Percentiles rank a stretch among this genome's conserved stretches.
phyloP scores from a whole-genome alignment of 1,140 invertebrate genomes.

The Macrosteles quadrilineatus region DNA sequence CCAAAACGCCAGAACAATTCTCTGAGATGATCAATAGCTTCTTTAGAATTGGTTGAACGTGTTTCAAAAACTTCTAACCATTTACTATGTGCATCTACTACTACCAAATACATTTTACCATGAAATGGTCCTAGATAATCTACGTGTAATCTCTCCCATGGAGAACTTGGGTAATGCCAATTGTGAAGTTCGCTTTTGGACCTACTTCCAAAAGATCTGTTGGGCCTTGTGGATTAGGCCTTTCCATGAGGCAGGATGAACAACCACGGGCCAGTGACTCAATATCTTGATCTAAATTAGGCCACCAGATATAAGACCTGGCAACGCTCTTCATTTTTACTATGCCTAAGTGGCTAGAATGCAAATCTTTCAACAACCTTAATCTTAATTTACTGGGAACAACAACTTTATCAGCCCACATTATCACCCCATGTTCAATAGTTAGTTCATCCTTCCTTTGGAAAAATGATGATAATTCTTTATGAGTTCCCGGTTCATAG shows the following conservation, averaged over 20 bases:
- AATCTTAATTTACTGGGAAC: constrained; percentile 21
- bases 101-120: constrained; percentile 11
- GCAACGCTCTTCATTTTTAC: too few relatives aligned
- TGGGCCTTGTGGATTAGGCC: background rate
- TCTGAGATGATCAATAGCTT: background rate
- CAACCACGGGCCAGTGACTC: background rate
- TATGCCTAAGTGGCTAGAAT: too few relatives aligned
- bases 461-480: constrained; percentile 5
- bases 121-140: constrained; percentile 19
- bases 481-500: background rate
- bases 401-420: constrained; percentile 23
- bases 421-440: constrained; percentile 9
- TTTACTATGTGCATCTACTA: constrained; percentile 27
- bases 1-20: constrained; percentile 1
- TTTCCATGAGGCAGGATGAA: constrained; percentile 9
- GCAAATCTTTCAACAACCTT: constrained; percentile 22
- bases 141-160: constrained; percentile 4
- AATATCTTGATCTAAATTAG: constrained; percentile 15
- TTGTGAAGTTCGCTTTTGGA: background rate
- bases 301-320: too few relatives aligned
- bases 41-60: background rate
- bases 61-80: constrained; percentile 23
- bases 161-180: constrained; percentile 2
- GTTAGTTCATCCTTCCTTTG: constrained; percentile 26
- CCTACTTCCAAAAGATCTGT: too few relatives aligned